phyloP scores from a whole-genome alignment of 1,140 invertebrate genomes.

The Wiebesia pumilae region DNA sequence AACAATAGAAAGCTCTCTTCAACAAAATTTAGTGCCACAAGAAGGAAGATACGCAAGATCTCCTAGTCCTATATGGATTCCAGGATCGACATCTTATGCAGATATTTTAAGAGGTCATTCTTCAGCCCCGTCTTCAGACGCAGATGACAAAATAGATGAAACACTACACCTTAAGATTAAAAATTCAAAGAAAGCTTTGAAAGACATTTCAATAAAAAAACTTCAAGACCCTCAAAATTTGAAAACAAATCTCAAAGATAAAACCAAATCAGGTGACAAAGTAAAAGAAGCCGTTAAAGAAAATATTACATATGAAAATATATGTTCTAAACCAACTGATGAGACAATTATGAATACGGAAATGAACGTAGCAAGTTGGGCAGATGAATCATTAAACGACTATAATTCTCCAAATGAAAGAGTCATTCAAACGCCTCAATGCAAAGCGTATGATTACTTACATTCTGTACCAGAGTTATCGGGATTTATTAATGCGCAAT shows the following conservation, averaged over 20 bases:
- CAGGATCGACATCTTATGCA: constrained; percentile 84
- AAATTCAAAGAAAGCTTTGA: background rate
- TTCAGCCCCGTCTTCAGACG: constrained; percentile 57
- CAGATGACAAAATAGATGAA: constrained; percentile 52
- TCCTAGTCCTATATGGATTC: constrained; percentile 83
- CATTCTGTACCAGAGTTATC: constrained; percentile 74
- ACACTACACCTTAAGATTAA: constrained; percentile 55
- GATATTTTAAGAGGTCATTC: constrained; percentile 82
- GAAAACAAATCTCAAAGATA: background rate
- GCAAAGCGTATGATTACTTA: constrained; percentile 72
- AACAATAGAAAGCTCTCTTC: background rate
- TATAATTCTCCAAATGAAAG: constrained; percentile 54
- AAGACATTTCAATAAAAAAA: constrained; percentile 20
- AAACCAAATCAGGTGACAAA: background rate
- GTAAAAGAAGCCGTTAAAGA: background rate
- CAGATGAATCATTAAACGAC: constrained; percentile 55
- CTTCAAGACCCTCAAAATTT: background rate
- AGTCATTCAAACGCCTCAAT: constrained; percentile 30
- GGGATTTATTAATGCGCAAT: constrained; percentile 74
- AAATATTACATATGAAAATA: background rate
- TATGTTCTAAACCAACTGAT: background rate
- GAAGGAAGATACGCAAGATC: constrained; percentile 75
- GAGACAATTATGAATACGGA: background rate
- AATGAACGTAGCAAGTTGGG: constrained; percentile 53
- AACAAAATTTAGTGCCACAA: constrained; percentile 55